Percentiles rank a stretch among this genome's conserved stretches.
These are phyloP conservation scores for Hylaeus volcanicus DNA, from an alignment of 1,140 invertebrate genomes.

Conservation along the genomic window DNA sequence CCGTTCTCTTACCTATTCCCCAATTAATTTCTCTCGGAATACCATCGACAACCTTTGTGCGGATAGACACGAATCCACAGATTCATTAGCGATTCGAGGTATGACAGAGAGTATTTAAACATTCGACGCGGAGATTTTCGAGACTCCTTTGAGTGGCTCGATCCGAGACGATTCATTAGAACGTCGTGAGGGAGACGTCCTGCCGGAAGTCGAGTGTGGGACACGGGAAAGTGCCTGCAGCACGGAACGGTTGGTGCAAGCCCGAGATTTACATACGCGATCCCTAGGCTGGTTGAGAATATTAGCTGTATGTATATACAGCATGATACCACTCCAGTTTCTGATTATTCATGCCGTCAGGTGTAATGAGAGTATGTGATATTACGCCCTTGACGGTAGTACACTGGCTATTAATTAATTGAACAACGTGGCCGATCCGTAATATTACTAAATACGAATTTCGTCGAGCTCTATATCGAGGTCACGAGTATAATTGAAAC, in stretches of 20 bases:
- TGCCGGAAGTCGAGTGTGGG: background rate
- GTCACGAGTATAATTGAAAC: too few species aligned
- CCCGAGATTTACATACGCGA: slow-evolving; percentile 21
- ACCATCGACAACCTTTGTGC: too few species aligned
- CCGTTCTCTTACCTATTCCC: too few species aligned
- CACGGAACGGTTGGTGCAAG: background rate
- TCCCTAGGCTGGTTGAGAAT: background rate
- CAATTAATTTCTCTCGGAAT: too few species aligned
- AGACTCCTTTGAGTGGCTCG: background rate
- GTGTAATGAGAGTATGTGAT: background rate
- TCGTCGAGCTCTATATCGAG: background rate
- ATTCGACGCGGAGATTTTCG: background rate
- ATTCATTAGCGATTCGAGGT: background rate
- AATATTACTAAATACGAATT: background rate
- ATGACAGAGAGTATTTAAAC: background rate
- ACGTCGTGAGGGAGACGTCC: background rate
- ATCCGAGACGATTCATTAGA: background rate
- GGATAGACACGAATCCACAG: too few species aligned
- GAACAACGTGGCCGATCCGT: background rate
- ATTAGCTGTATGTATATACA: background rate
- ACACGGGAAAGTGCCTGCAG: background rate
- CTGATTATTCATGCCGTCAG: background rate
- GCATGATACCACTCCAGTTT: background rate
- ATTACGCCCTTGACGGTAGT: background rate
- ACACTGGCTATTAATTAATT: background rate